These are phyloP conservation scores for Drepana arcuata DNA, from an alignment of 1,140 invertebrate genomes.

Conservation along the genomic window DNA sequence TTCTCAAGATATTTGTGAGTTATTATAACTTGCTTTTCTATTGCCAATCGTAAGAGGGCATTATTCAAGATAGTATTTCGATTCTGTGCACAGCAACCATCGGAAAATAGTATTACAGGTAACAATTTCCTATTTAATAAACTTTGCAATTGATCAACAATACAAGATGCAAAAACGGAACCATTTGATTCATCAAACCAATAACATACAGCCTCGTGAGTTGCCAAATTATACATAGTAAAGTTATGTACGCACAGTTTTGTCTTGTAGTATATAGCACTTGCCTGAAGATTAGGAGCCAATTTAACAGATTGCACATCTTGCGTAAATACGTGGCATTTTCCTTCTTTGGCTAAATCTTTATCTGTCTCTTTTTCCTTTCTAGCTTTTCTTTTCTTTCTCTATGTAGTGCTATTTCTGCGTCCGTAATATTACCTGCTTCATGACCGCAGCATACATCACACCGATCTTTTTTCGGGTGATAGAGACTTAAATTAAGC, in stretches of 20 bases:
- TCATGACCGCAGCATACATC: conserved; percentile 34
- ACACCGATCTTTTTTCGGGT: conserved; percentile 47
- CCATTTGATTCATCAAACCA: conserved; percentile 17
- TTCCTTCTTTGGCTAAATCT: conserved; percentile 20
- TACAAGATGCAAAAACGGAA: conserved; percentile 16
- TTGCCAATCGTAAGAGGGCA: conserved; percentile 13
- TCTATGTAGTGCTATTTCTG: conserved; percentile 24
- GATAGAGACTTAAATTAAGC: conserved; percentile 26
- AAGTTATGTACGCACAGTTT: conserved; percentile 34
- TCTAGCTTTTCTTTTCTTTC: conserved; percentile 16
- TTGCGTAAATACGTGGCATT: conserved; percentile 22
- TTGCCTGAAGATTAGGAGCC: conserved; percentile 30
- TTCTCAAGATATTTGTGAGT: conserved; percentile 12
- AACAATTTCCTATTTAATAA: conserved; percentile 11
- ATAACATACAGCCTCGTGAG: conserved; percentile 12
- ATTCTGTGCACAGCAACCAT: conserved; percentile 20
- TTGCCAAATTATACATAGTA: conserved; percentile 13
- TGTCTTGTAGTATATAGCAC: conserved; percentile 43
- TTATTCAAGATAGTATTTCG: conserved; percentile 14
- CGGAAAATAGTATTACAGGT: conserved; percentile 17
- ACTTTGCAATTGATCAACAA: conserved; percentile 10
- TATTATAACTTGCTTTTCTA: conserved; percentile 6
- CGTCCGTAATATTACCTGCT: conserved; percentile 30
- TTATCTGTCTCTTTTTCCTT: conserved; percentile 21
- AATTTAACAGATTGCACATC: conserved; percentile 40